Conservation (phyloP, 1,140 invertebrate genomes). For the Babylonia areolata region DNA sequence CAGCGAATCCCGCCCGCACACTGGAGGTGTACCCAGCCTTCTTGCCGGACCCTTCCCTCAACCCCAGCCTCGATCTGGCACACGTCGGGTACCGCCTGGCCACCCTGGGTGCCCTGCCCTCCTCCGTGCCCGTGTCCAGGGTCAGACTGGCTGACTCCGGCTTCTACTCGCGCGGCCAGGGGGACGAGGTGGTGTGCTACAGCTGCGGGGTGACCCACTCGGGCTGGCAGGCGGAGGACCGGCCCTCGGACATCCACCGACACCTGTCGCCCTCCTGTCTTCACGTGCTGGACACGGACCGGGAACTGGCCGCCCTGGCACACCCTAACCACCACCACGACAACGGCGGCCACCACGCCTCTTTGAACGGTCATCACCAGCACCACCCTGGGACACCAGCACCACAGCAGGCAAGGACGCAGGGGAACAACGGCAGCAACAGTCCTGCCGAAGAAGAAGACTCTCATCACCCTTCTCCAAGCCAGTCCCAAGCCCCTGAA, state of each 20-base stretch:
- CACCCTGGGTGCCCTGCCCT: slow-evolving; percentile 16
- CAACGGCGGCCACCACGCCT: neutral
- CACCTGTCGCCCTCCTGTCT: slow-evolving; percentile 29
- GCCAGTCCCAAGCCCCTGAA: neutral
- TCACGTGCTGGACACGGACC: slow-evolving; percentile 13
- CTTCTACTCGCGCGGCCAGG: slow-evolving; percentile 87
- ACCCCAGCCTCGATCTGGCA: slow-evolving; percentile 17
- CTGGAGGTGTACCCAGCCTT: slow-evolving; percentile 14
- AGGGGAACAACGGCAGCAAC: neutral
- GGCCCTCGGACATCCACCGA: slow-evolving; percentile 8
- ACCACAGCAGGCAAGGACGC: too few species aligned
- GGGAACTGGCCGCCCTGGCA: neutral
- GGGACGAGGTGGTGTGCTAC: slow-evolving; percentile 43
- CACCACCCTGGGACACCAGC: neutral
- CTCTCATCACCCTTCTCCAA: too few species aligned
- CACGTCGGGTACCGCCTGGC: slow-evolving; percentile 29
- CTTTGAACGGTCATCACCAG: neutral
- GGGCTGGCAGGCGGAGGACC: neutral
- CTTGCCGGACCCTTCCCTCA: slow-evolving; percentile 17
- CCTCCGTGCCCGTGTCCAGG: slow-evolving; percentile 17
- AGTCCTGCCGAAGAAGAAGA: too few species aligned
- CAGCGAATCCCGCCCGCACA: neutral
- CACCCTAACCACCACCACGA: neutral
- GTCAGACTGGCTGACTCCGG: slow-evolving; percentile 75
- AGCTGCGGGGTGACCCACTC: neutral